Base-by-base conservation (phyloP, 2,888 invertebrate genomes). In the Drosophila mercatorum region DNA sequence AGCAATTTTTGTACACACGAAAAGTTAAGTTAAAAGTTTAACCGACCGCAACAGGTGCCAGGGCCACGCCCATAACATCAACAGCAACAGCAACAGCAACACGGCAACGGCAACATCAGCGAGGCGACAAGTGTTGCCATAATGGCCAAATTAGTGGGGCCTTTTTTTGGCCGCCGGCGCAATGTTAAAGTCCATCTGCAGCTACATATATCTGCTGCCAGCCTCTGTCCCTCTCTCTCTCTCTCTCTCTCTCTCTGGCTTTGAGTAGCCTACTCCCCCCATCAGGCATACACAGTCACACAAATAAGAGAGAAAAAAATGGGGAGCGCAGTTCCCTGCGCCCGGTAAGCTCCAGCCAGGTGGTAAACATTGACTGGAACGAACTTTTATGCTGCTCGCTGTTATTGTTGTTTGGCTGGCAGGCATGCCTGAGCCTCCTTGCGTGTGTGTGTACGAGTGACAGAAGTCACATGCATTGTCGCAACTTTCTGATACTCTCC, bases 141-240 rank as follows among this genome's bases (percentile, higher is more conserved):
- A 85, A 88, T 85, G 82, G 70, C 72, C 85, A 83, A 83, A 85
- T 88, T 88, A 83, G 88, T 82, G 83, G 80, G 83, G 80, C 67
- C 58, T 63, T 70, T 69, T 69, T 78, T 68, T 59, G 47, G 65
- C 78, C 68, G 47, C 55, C 56, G 62, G 68, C 73, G 28, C 41
- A 55, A 55, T 69, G 58, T 62, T 68, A 52, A 52, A 31, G 60
- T 63, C 60, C 44, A 44, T 43, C 43, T 57, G 41, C 55, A 58
- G 31, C 44, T 58, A 34, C 58, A 17, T 46, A 40, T 40, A 56
- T 36, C 26, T 44, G 5, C 28, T 26, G 17, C 38, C 14, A 14
- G 2, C 57, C 43, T 22, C 22, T 40, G 17, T 7, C 31, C 14
- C 52, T 10, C 56, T 6, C 43, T 26, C 40, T 14, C 41, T 12